A percentile compares a stretch with the other conserved stretches of the same genome.
Evolutionary conservation across 2,113 vertebrate species (phyloP).

Genomic region (Triplophysa siluroides): DNA sequence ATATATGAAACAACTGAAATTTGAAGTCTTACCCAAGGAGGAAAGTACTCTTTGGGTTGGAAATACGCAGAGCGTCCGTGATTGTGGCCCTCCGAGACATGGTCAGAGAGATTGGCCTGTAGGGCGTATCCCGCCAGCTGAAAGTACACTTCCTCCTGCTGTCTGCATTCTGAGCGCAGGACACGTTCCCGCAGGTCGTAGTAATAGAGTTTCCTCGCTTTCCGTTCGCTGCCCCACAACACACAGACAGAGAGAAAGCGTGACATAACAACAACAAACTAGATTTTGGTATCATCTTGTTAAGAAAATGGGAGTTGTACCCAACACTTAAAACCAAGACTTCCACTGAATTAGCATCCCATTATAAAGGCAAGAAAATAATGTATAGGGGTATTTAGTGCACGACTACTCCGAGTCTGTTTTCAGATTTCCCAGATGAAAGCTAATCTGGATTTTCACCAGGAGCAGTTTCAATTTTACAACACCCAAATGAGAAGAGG

Average conservation of each 20-base stretch:
- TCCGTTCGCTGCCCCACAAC: constrained; percentile 75
- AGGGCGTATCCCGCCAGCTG: constrained; percentile 85
- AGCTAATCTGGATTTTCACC: background rate
- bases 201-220: constrained; percentile 83
- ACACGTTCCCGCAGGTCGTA: constrained; percentile 83
- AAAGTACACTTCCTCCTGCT: constrained; percentile 90
- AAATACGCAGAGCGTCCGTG: constrained; percentile 74
- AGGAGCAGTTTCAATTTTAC: constrained; percentile 7
- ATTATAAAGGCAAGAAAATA: background rate
- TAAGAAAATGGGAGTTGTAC: background rate
- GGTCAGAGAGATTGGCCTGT: constrained; percentile 84
- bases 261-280: background rate
- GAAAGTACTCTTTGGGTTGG: constrained; percentile 87
- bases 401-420: background rate
- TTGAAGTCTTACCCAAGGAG: constrained; percentile 79
- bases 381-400: background rate
- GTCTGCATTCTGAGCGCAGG: constrained; percentile 80
- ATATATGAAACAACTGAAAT: background rate
- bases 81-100: constrained; percentile 62
- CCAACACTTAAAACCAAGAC: background rate
- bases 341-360: background rate
- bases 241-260: background rate
- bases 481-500: background rate
- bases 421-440: background rate
- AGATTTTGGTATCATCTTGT: background rate